Evolutionary conservation across 2,888 invertebrate genomes (phyloP), one percentile per base, ranked within the genome.

Genomic region (Nomada ferruginata): DNA sequence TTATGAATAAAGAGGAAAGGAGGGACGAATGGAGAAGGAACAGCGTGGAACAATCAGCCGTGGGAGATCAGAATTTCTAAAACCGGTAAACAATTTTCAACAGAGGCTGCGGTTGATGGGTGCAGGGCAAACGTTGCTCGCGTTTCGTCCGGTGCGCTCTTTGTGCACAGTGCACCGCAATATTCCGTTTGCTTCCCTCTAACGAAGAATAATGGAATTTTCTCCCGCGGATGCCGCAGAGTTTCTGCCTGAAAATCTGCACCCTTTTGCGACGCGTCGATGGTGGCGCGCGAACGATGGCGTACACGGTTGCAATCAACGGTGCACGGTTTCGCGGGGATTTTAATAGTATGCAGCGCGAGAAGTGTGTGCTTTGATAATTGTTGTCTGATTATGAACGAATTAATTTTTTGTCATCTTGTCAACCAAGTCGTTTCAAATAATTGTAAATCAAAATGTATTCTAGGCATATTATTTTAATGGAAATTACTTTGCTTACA

Each of bases 171-270:
- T 23, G 75, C 26, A 47, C 66, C 74, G 75, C 77, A 82, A 80
- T 83, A 83, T 83, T 77, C 76, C 69, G 75, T 84, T 77, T 77
- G 83, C 80, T 52, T 44, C 74, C 13, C 74, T 61, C 79, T 84
- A 84, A 84, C 82, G 76, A 77, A 84, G 84, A 83, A 75, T 84
- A 84, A 84, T 83, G 76, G 80, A 77, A 83, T 83, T 75, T 73
- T 61, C 64, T 59, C 10, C 52, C 26, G 57, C 60, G 82, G 53
- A 79, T 78, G 69, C 72, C 11, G 23, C 47, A 36, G 69, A 65
- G 64, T 75, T 71, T 26, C 42, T 18, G 47, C n/a, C 76, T 71
- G 73, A 68, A 73, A 84, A 79, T 70, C 64, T 55, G 70, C 26
- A 59, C 60, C 61, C 53, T 68, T 82, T 71, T 70, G 63, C 71